These are phyloP conservation scores for Drosophila azteca DNA, from an alignment of 1,140 invertebrate species.

Conservation along the genomic window DNA sequence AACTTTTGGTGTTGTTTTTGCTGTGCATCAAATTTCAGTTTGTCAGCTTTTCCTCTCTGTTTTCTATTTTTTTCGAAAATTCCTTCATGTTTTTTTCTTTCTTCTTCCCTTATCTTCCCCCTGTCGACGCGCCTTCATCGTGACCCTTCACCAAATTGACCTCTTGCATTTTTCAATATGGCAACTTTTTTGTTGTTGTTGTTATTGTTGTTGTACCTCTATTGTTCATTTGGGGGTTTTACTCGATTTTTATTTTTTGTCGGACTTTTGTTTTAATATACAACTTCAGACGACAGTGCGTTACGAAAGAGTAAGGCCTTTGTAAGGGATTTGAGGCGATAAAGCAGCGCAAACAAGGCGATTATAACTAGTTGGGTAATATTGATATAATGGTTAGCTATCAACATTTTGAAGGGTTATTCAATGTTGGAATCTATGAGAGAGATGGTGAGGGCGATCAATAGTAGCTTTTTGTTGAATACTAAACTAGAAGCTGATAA, in stretches of 20 bases:
- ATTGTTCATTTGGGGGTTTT: slow-evolving; percentile 27
- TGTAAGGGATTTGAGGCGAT: too few relatives aligned
- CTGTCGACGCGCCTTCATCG: too few relatives aligned
- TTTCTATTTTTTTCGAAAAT: slow-evolving; percentile 8
- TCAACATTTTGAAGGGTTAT: too few relatives aligned
- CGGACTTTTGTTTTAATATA: slow-evolving; percentile 69
- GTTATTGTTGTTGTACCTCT: slow-evolving; percentile 12
- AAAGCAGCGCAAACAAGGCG: too few relatives aligned
- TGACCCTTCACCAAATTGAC: slow-evolving; percentile 14
- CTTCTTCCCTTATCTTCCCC: background rate
- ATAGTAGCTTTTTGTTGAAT: too few relatives aligned
- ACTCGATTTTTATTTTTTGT: slow-evolving; percentile 29
- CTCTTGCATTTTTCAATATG: slow-evolving; percentile 48
- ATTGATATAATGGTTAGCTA: too few relatives aligned
- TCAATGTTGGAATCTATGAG: too few relatives aligned
- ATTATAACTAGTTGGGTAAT: too few relatives aligned
- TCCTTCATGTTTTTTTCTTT: too few relatives aligned
- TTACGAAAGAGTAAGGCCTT: background rate
- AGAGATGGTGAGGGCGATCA: too few relatives aligned
- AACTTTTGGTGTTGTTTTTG: slow-evolving; percentile 19
- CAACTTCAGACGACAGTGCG: slow-evolving; percentile 34
- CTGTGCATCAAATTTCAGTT: slow-evolving; percentile 69
- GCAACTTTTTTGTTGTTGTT: slow-evolving; percentile 33
- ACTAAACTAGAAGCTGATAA: too few relatives aligned
- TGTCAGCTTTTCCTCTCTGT: slow-evolving; percentile 33